Percentiles rank a stretch among this genome's conserved stretches.
Evolutionary conservation across 2,888 invertebrate genomes (phyloP).

Genomic region (Tridacna crocea): DNA sequence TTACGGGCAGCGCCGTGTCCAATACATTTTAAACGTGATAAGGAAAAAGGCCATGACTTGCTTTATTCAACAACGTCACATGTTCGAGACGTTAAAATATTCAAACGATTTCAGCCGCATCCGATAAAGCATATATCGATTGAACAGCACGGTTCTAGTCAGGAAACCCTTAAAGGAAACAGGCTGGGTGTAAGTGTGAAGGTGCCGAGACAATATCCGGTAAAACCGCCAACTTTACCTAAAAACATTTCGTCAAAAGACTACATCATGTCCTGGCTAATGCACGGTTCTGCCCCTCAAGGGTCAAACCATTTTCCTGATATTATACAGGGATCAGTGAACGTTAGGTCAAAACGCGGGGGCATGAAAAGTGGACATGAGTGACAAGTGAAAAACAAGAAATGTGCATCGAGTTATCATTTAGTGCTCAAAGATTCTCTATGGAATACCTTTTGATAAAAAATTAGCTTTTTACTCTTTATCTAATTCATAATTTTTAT

Average conservation of each 20-base stretch:
- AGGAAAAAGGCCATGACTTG: conserved; percentile 37
- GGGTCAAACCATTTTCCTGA: conserved; percentile 70
- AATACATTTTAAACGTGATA: conserved; percentile 65
- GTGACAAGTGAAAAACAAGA: neutral
- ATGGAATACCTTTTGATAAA: too few species aligned
- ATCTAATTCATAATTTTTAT: too few species aligned
- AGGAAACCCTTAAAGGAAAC: conserved; percentile 21
- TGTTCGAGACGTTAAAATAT: conserved; percentile 35
- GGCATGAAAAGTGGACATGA: conserved; percentile 5
- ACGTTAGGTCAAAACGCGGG: neutral
- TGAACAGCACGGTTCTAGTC: conserved; percentile 45
- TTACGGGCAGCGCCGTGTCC: conserved; percentile 70
- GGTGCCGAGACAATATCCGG: conserved; percentile 59
- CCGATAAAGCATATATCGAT: conserved; percentile 47
- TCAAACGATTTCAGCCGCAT: conserved; percentile 38
- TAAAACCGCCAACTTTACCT: conserved; percentile 51
- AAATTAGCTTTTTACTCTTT: too few species aligned
- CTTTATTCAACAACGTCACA: conserved; percentile 52
- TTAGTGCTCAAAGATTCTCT: too few species aligned
- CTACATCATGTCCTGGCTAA: conserved; percentile 72
- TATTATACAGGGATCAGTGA: conserved; percentile 39
- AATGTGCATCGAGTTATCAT: neutral
- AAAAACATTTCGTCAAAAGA: conserved; percentile 69
- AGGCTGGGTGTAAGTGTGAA: conserved; percentile 46
- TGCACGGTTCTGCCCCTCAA: conserved; percentile 70